Evolutionary conservation across 2,113 vertebrate species (phyloP).

Genomic region (Benthochromis sp.): DNA sequence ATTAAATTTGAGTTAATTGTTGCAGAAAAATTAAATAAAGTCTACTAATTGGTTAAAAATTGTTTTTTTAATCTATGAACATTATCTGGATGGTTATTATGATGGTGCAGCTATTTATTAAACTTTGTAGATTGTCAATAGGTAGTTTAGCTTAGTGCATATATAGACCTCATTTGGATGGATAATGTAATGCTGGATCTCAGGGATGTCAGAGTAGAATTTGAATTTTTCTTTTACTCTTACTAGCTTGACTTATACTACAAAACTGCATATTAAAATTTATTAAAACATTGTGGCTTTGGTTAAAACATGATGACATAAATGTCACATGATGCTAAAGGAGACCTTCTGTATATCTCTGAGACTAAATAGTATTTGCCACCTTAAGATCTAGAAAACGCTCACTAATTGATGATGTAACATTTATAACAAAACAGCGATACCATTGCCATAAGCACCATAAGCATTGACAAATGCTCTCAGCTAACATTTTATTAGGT

Average conservation of each 20-base stretch:
- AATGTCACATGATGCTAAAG: neutral
- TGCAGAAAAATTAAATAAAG: neutral
- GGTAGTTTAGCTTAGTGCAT: neutral
- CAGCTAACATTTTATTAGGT: neutral
- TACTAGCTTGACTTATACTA: neutral
- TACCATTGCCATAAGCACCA: neutral
- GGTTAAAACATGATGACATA: neutral
- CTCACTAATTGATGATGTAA: neutral
- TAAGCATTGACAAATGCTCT: neutral
- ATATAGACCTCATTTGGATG: neutral
- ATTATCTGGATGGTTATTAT: neutral
- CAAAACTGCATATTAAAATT: neutral
- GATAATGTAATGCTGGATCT: neutral
- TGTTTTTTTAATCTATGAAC: neutral
- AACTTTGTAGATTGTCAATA: neutral
- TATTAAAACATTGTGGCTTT: neutral
- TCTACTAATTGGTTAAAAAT: neutral
- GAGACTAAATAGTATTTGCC: neutral
- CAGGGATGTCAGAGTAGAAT: neutral
- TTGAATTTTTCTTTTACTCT: neutral
- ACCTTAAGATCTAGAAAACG: neutral
- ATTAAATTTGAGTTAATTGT: neutral
- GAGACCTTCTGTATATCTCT: neutral
- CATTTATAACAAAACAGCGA: neutral
- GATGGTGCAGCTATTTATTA: neutral